Evolutionary conservation across 2,797 vertebrate genomes (phyloP).

Genomic region (Brachyalestes nurse): DNA sequence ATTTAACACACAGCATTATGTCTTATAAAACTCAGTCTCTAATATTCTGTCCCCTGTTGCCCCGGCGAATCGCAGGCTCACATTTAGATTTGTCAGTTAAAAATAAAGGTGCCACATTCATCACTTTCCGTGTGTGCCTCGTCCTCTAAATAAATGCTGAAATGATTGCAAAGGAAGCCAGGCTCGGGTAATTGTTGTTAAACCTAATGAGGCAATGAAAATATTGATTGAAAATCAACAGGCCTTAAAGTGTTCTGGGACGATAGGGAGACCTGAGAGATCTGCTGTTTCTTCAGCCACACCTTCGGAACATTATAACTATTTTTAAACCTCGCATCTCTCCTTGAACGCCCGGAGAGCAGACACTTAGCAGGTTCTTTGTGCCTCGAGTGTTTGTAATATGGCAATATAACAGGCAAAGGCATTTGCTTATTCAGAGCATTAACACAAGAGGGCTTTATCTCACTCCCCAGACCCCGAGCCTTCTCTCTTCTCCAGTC

Average conservation of each 20-base stretch:
- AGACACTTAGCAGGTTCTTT: slow-evolving; percentile 5
- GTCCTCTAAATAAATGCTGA: slow-evolving; percentile 24
- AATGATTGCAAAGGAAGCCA: slow-evolving; percentile 19
- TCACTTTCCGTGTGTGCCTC: slow-evolving; percentile 8
- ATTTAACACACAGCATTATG: not conserved
- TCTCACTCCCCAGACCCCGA: slow-evolving; percentile 45
- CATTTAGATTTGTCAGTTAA: not conserved
- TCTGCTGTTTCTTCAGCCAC: slow-evolving; percentile 19
- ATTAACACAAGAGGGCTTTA: slow-evolving; percentile 53
- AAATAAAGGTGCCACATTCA: not conserved
- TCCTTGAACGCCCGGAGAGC: slow-evolving; percentile 9
- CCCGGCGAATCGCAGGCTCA: not conserved
- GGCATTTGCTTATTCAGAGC: slow-evolving; percentile 52
- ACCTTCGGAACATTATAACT: not conserved
- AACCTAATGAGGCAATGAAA: slow-evolving; percentile 51
- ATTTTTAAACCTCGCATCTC: not conserved
- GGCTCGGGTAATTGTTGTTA: slow-evolving; percentile 36
- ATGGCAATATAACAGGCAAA: slow-evolving; percentile 46
- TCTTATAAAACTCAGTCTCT: too few relatives aligned
- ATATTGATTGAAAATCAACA: slow-evolving; percentile 46
- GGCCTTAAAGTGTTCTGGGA: slow-evolving; percentile 25
- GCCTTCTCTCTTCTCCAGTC: slow-evolving; percentile 33
- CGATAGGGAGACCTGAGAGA: slow-evolving; percentile 8
- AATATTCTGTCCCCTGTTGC: not conserved
- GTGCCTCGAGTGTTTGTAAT: slow-evolving; percentile 42